phyloP scores from a whole-genome alignment of 2,797 vertebrate genomes.

The Podarcis siculus region DNA sequence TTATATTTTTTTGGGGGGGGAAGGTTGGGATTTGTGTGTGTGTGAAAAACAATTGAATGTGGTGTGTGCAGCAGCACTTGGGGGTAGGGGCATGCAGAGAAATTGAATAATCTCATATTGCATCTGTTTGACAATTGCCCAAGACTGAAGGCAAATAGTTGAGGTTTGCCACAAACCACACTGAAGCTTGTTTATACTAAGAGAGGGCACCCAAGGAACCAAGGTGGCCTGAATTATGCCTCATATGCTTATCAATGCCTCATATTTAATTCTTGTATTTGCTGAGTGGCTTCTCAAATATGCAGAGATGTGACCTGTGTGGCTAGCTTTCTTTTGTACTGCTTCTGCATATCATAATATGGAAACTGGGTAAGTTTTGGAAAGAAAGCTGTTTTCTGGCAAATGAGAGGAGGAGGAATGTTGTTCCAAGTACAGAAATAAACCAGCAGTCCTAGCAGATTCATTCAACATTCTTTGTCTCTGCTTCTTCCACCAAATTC shows the following conservation, averaged over 20 bases:
- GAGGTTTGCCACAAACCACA: constrained; percentile 70
- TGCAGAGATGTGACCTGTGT: constrained; percentile 42
- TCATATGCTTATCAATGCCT: constrained; percentile 52
- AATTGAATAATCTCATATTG: constrained; percentile 13
- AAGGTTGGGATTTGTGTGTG: constrained; percentile 25
- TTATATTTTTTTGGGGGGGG: too few species aligned
- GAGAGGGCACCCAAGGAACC: constrained; percentile 49
- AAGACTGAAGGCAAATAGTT: constrained; percentile 58
- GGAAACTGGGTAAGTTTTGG: background rate
- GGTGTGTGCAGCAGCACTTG: constrained; percentile 12
- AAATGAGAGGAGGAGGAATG: background rate
- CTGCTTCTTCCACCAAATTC: background rate
- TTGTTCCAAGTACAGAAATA: constrained; percentile 5
- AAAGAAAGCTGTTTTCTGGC: background rate
- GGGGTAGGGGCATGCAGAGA: background rate
- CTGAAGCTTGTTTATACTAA: constrained; percentile 59
- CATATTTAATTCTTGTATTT: constrained; percentile 52
- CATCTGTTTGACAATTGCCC: constrained; percentile 37
- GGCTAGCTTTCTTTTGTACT: constrained; percentile 63
- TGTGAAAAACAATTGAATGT: constrained; percentile 36
- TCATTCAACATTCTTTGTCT: constrained; percentile 41
- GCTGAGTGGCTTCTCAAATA: constrained; percentile 53
- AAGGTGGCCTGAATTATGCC: constrained; percentile 43
- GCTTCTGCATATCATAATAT: constrained; percentile 39
- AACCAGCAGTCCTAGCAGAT: constrained; percentile 28